Conservation (phyloP, 1,140 invertebrate genomes). For the Radopholus similis region DNA sequence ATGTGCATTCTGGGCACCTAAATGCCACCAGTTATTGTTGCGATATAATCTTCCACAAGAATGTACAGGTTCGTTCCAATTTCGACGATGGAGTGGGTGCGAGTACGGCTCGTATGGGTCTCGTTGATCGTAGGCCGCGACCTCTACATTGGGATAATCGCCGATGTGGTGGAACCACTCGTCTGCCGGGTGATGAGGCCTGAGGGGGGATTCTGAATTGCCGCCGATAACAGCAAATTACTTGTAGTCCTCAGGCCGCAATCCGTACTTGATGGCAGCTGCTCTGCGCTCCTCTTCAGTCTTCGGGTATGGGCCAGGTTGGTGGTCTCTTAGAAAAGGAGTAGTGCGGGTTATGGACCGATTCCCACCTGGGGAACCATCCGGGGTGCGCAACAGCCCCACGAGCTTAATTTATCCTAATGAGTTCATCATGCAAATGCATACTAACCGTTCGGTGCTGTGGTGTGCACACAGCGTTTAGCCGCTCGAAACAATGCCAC, state of each 20-base stretch:
- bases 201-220: conserved; percentile 9
- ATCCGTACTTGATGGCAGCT: conserved; percentile 54
- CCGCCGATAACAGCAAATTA: conserved; percentile 23
- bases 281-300: conserved; percentile 56
- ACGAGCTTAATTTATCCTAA: conserved; percentile 6
- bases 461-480: conserved; percentile 3
- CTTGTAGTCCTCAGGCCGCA: conserved; percentile 56
- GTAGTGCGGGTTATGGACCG: too few species aligned
- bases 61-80: conserved; percentile 55
- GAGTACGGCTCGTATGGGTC: conserved; percentile 57
- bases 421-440: not conserved
- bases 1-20: conserved; percentile 47
- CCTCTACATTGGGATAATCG: conserved; percentile 57
- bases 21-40: conserved; percentile 23
- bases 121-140: conserved; percentile 49
- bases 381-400: conserved; percentile 19
- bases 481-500: not conserved
- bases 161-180: conserved; percentile 35
- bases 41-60: not conserved
- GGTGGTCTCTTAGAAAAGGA: conserved; percentile 43
- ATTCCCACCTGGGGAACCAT: conserved; percentile 5
- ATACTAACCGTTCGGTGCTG: not conserved
- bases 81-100: conserved; percentile 40
- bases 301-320: conserved; percentile 46
- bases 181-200: conserved; percentile 28